Conservation (phyloP, 2,797 vertebrate genomes). For the Anguilla megastoma region DNA sequence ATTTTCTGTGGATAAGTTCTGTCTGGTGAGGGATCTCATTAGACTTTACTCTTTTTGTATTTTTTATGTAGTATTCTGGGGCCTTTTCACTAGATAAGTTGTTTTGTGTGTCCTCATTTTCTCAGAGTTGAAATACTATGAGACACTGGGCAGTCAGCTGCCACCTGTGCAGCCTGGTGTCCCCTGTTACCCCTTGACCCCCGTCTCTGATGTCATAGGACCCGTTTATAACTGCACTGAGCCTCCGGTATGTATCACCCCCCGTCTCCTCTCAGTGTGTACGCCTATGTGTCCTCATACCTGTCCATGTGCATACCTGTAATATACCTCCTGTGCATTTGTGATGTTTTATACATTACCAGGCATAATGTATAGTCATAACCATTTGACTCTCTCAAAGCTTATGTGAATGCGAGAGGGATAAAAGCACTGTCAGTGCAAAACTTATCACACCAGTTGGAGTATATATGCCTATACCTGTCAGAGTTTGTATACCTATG, state of each 20-base stretch:
- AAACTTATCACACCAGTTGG: neutral
- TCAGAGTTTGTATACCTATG: neutral
- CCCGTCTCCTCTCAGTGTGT: neutral
- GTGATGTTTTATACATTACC: neutral
- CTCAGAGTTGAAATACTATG: slow-evolving; percentile 77
- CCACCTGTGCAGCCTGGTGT: slow-evolving; percentile 67
- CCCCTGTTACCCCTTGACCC: slow-evolving; percentile 67
- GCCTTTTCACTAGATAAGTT: neutral
- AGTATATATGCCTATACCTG: neutral
- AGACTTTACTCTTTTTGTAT: neutral
- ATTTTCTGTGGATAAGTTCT: neutral
- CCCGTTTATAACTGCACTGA: slow-evolving; percentile 76
- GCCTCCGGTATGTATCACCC: slow-evolving; percentile 69
- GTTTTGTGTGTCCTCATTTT: neutral
- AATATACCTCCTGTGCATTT: neutral
- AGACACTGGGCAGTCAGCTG: slow-evolving; percentile 70
- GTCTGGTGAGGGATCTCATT: neutral
- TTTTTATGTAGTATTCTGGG: neutral
- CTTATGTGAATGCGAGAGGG: neutral
- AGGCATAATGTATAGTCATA: neutral
- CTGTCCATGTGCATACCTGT: neutral
- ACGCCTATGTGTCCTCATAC: too few relatives aligned
- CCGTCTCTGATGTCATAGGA: slow-evolving; percentile 63
- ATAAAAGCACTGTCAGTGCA: neutral
- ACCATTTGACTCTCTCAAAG: neutral